Evolutionary conservation across 2,888 invertebrate genomes (phyloP), one percentile per base, ranked within the genome.

Genomic region (Tineola bisselliella): DNA sequence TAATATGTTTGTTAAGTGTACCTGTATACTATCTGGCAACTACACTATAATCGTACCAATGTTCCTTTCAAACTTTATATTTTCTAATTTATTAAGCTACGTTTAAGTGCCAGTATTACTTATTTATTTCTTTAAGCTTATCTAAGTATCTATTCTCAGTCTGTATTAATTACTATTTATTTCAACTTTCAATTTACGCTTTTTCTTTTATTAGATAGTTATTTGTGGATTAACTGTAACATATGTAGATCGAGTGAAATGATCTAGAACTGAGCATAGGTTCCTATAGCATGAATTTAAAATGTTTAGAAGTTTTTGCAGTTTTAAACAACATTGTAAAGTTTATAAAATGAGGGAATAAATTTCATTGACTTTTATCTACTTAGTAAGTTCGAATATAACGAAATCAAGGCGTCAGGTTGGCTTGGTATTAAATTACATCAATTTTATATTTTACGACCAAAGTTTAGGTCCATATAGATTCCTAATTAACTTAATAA

Each of bases 221-320:
- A 15, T 54, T 54, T 54, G 1, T 17, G 18, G n/a, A 54, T 19
- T 54, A 59, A 19, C 18, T 44, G 59, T 31, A 43, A 44, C n/a
- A n/a, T n/a, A n/a, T 43, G 19, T 12, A 66, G 72, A 72, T 74
- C 72, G 64, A 63, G 54, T 43, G 19, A 48, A 10, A 67, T 70
- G 81, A 82, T 84, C 81, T 74, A 76, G 83, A 76, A 86, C 84
- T 86, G 84, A 84, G 70, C 72, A 72, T 75, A 73, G 77, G 84
- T 86, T 84, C 84, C 84, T 84, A 84, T 84, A 76, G 71, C 74
- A 73, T 79, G 76, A 79, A 74, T 76, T 76, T 77, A 77, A 74
- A 74, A 69, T 60, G 17, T 48, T 17, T 48, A 17, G 15, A 13
- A 15, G n/a, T 43, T 12, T 43, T 17, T 8, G 2, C 13, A 48